Percentiles rank a stretch among this genome's conserved stretches.
Conservation (phyloP, 2,888 invertebrate species). For the Lamellibrachia satsuma region DNA sequence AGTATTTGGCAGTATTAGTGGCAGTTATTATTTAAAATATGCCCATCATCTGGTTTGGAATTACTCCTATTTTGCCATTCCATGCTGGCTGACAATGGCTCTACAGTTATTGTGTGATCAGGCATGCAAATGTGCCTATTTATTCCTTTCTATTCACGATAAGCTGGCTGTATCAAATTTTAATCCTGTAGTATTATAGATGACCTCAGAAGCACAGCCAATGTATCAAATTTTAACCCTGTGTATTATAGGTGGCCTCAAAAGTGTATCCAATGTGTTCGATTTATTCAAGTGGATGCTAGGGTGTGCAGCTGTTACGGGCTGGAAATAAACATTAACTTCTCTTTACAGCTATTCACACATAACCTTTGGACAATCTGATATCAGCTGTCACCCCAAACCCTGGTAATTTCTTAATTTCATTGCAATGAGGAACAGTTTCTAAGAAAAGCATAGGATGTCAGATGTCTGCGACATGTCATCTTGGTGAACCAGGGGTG, state of each 20-base stretch:
- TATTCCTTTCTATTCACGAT: not conserved
- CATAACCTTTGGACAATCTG: not conserved
- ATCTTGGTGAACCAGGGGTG: not conserved
- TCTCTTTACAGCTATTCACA: not conserved
- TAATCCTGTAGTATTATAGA: not conserved
- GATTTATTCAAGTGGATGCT: not conserved
- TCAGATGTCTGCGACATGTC: not conserved
- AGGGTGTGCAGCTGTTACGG: not conserved
- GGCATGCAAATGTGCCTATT: not conserved
- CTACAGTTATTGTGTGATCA: not conserved
- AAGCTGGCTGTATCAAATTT: not conserved
- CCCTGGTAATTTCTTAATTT: constrained; percentile 3
- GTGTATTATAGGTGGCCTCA: not conserved
- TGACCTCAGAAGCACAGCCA: not conserved
- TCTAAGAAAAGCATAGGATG: not conserved
- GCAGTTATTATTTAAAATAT: not conserved
- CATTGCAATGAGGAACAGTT: not conserved
- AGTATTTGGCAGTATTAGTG: not conserved
- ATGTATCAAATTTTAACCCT: not conserved
- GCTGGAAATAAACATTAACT: not conserved
- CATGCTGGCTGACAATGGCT: not conserved
- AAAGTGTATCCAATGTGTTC: not conserved
- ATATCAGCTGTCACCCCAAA: not conserved
- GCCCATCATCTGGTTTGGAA: not conserved
- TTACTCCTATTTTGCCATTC: not conserved